phyloP scores from a whole-genome alignment of 2,113 vertebrate species.

The Prionailurus viverrinus region DNA sequence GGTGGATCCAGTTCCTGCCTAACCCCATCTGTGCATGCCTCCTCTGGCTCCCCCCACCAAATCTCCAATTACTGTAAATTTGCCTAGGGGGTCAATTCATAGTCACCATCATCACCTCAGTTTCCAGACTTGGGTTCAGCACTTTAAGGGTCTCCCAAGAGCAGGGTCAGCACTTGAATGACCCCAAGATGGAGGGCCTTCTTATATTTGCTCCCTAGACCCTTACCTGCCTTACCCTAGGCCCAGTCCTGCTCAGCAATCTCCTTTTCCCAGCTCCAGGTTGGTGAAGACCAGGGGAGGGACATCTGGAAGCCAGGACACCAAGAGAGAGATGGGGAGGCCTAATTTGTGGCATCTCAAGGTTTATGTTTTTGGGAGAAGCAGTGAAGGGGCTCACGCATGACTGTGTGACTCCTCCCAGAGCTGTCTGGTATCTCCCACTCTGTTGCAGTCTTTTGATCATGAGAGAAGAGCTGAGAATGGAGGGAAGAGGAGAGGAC shows the following conservation, averaged over 20 bases:
- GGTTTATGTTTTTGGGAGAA: neutral
- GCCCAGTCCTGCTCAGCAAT: neutral
- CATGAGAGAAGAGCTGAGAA: neutral
- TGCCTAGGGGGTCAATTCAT: neutral
- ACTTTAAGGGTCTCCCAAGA: neutral
- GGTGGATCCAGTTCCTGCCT: neutral
- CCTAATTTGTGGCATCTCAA: neutral
- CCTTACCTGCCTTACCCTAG: neutral
- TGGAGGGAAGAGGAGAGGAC: neutral
- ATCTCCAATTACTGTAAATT: neutral
- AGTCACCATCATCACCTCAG: neutral
- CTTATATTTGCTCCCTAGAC: neutral
- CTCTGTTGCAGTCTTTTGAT: neutral
- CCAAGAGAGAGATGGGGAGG: neutral
- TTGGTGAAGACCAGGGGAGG: neutral
- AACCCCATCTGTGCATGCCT: neutral
- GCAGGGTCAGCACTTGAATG: neutral
- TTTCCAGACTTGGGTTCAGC: neutral
- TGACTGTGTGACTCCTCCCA: neutral
- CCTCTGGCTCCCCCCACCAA: neutral
- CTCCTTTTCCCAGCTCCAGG: neutral
- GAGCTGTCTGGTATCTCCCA: neutral
- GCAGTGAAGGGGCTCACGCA: neutral
- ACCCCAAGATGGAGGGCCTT: neutral
- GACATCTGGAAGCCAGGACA: neutral